Conservation (phyloP, 2,113 vertebrate genomes). For the Scomber scombrus region DNA sequence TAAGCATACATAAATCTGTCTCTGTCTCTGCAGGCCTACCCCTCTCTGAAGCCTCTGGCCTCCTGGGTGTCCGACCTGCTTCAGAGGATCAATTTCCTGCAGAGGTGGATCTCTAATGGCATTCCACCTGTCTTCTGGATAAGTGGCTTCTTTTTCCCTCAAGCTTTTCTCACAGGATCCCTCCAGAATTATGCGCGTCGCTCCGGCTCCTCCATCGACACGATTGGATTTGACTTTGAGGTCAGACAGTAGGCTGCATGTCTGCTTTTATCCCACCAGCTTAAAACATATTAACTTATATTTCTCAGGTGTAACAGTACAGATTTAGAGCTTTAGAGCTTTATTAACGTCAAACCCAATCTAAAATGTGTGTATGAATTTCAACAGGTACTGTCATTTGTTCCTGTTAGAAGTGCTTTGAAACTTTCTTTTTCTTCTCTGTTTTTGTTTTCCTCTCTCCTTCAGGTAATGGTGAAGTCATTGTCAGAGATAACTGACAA, state of each 20-base stretch:
- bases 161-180: slow-evolving; percentile 93
- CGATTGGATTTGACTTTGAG: slow-evolving; percentile 90
- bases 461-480: slow-evolving; percentile 84
- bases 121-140: slow-evolving; percentile 94
- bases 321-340: not conserved
- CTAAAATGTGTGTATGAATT: not conserved
- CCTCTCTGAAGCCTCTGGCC: slow-evolving; percentile 91
- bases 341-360: not conserved
- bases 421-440: not conserved
- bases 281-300: not conserved
- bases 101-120: slow-evolving; percentile 87
- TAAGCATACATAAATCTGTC: not conserved
- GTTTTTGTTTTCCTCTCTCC: not conserved
- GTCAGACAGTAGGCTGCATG: slow-evolving; percentile 69
- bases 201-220: slow-evolving; percentile 88
- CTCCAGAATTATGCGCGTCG: slow-evolving; percentile 93
- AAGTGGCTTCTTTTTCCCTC: slow-evolving; percentile 94
- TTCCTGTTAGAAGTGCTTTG: not conserved
- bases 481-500: slow-evolving; percentile 75
- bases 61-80: slow-evolving; percentile 92
- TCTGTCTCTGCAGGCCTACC: slow-evolving; percentile 85
- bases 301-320: too few relatives aligned
- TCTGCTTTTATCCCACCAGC: not conserved
- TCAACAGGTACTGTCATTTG: not conserved
- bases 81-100: slow-evolving; percentile 87